Evolutionary conservation across 2,888 invertebrate species (phyloP), one percentile per base, ranked within the genome.

Genomic region (Ceramica pisi): DNA sequence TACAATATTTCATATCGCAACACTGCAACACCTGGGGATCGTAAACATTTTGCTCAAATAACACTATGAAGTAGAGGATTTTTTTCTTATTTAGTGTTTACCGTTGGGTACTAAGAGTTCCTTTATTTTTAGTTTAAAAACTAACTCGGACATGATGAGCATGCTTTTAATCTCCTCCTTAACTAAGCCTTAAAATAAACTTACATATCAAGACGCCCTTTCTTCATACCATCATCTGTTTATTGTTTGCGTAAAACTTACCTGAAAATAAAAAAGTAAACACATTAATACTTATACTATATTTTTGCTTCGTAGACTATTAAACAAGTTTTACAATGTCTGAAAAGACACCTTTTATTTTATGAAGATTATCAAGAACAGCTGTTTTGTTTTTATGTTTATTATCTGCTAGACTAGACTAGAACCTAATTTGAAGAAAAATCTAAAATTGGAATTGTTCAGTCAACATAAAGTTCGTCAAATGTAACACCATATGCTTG

Each of bases 191-290:
- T 60, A 23, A 7, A 46, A 51, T 5, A 61, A 48, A 71, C 74
- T 50, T 57, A 44, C 56, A 21, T 50, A 50, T 19, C 6, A 35
- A 56, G n/a, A 19, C 5, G 26, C 2, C 0, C 1, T 21, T 35
- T 44, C 35, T 50, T 50, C 14, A 19, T 4, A 38, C 5, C 26
- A 1, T 46, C n/a, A 9, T 16, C 46, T 59, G 41, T 26, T 35
- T 16, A 6, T 5, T 12, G 19, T 26, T 61, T 10, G 12, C n/a
- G 7, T 38, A n/a, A 23, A 67, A 80, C 81, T 82, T 82, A 82
- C 81, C 81, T 82, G 81, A 64, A 82, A 82, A 64, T 2, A 80
- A 66, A 0, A 56, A 66, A 59, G 44, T 3, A 61, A 66, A 38
- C 23, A 65, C 6, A 10, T 67, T 62, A 75, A n/a, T n/a, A n/a